Evolutionary conservation across 2,113 vertebrate species (phyloP), one percentile per base, ranked within the genome.

Genomic region (Piprites chloris): DNA sequence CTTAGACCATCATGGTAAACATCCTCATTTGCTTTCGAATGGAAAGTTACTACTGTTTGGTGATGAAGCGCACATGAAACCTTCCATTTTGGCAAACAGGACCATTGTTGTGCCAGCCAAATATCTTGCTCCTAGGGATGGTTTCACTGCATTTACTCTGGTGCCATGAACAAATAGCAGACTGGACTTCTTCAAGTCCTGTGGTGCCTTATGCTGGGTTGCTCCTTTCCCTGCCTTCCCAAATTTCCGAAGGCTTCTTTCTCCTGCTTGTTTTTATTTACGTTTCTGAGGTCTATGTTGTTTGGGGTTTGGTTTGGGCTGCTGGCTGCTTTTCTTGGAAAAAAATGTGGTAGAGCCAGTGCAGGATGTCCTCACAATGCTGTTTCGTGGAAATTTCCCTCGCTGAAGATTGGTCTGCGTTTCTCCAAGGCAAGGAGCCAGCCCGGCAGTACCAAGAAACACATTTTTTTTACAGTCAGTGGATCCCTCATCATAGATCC

Each of bases 321-420:
- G 66, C 95, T 96, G 91, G 84, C 95, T 97, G 95, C 96, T 98
- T 97, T 96, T 96, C 96, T 96, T 98, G 97, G 97, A 97, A 93
- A 95, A 92, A 95, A 20, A 42, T 6, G 14, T 69, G 95, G 75
- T 63, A 89, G 69, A 92, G 95, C 35, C 32, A 96, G 94, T 1
- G 42, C 84, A 85, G 96, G 96, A 97, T 96, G 95, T 96, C 92
- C 96, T 97, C 93, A 73, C 46, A 58, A 77, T 2, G 2, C 92
- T 93, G 78, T 91, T 97, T 89, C 76, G 65, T 98, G 97, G 96
- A 97, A 97, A 97, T 97, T 97, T 98, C 95, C 96, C 94, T 24
- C 1, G 6, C 92, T 97, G 89, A 92, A 92, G 97, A 96, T 97
- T 9, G 0, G 79, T 95, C 39, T 91, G 79, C 93, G 90, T 96